These are phyloP conservation scores for Scaptomyza reducta DNA, from an alignment of 2,888 invertebrate genomes.

Conservation along the genomic window DNA sequence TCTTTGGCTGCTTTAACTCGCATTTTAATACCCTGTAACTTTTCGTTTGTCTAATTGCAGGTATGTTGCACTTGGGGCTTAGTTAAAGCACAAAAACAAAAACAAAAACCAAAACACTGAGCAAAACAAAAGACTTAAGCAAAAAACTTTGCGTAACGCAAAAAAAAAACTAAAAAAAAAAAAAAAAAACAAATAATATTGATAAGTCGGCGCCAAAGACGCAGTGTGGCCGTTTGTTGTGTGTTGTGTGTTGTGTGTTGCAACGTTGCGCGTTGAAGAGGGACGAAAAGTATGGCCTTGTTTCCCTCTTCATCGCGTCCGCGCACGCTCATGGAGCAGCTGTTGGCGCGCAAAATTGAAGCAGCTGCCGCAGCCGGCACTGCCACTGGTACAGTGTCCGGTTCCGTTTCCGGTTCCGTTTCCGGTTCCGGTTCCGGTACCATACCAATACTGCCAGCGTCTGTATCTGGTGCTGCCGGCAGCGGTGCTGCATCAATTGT, in stretches of 20 bases:
- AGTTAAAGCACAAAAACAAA: conserved; percentile 18
- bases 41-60: conserved; percentile 53
- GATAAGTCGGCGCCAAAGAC: not conserved
- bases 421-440: conserved; percentile 75
- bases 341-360: conserved; percentile 93
- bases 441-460: conserved; percentile 83
- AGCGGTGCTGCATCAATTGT: conserved; percentile 79
- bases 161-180: not conserved
- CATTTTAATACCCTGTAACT: conserved; percentile 6
- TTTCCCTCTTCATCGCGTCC: conserved; percentile 87
- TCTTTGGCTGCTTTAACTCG: not conserved
- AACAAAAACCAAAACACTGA: conserved; percentile 8
- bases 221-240: conserved; percentile 17
- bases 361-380: conserved; percentile 85
- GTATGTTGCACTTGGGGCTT: conserved; percentile 61
- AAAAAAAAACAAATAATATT: not conserved
- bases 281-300: conserved; percentile 76
- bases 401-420: conserved; percentile 72
- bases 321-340: conserved; percentile 92
- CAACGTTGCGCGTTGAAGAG: not conserved
- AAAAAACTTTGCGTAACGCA: conserved; percentile 65
- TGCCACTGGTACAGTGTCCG: conserved; percentile 46
- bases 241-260: too few species aligned
- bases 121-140: conserved; percentile 78
- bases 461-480: conserved; percentile 2